Conservation (phyloP, 1,140 invertebrate genomes). For the Ceratina japonica region DNA sequence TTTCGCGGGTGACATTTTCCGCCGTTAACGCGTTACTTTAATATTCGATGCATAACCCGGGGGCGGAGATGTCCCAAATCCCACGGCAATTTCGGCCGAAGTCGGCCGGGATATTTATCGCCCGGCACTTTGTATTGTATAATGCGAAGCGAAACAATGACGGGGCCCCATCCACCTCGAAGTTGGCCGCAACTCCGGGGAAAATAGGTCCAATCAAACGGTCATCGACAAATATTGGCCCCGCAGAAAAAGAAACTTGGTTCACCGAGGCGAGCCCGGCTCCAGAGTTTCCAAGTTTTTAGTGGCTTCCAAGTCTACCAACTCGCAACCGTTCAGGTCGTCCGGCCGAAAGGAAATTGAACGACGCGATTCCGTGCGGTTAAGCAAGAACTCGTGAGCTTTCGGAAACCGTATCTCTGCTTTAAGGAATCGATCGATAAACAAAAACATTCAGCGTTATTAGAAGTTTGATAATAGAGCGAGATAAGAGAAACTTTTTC, state of each 20-base stretch:
- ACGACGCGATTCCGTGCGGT: neutral
- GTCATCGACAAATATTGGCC: slow-evolving; percentile 13
- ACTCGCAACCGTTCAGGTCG: neutral
- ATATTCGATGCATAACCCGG: neutral
- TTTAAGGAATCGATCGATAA: slow-evolving; percentile 6
- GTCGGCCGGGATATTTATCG: neutral
- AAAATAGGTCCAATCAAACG: slow-evolving; percentile 5
- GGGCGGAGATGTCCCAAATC: neutral
- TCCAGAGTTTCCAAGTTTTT: neutral
- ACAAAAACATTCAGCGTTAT: neutral
- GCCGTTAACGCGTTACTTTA: no score
- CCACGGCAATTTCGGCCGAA: neutral
- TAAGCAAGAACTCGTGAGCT: neutral
- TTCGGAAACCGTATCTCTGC: neutral
- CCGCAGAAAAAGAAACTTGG: neutral
- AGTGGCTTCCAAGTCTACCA: neutral
- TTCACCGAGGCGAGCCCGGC: neutral
- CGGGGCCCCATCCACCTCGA: no score
- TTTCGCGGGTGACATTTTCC: no score
- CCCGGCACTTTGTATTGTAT: no score
- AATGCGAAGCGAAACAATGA: neutral
- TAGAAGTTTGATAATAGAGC: neutral
- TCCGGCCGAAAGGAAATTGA: neutral
- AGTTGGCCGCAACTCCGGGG: neutral
- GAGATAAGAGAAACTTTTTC: slow-evolving; percentile 5